Evolutionary conservation across 1,140 invertebrate species (phyloP).

Genomic region (Arion vulgaris): DNA sequence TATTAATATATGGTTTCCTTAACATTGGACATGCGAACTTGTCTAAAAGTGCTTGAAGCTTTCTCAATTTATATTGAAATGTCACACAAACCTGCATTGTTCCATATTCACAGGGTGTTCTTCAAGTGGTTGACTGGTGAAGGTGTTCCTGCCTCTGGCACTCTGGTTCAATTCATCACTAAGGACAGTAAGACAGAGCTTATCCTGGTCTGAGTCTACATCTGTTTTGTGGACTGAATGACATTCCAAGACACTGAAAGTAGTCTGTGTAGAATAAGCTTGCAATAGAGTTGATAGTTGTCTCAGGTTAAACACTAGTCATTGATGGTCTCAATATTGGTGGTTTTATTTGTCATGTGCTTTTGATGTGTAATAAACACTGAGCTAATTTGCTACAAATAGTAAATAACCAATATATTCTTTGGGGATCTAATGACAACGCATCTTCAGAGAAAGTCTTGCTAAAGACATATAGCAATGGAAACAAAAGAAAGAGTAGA

Average conservation of each 20-base stretch:
- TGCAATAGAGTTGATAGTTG: no score
- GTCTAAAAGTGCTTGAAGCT: background rate
- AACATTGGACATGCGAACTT: background rate
- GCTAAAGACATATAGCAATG: no score
- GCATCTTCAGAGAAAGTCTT: no score
- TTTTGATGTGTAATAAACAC: no score
- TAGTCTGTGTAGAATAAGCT: no score
- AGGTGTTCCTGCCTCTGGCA: slow-evolving; percentile 87
- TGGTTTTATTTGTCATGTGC: no score
- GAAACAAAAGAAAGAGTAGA: no score
- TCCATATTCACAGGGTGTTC: slow-evolving; percentile 76
- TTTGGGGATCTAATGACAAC: no score
- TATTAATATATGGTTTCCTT: background rate
- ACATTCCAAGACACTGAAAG: background rate
- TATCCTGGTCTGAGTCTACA: slow-evolving; percentile 33
- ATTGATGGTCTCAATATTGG: no score
- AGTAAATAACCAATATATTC: no score
- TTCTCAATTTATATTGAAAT: background rate
- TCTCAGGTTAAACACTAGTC: no score
- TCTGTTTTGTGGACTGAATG: background rate
- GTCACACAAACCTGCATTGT: background rate
- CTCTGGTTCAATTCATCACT: slow-evolving; percentile 91
- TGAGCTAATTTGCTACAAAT: no score
- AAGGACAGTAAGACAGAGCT: slow-evolving; percentile 82
- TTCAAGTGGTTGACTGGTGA: slow-evolving; percentile 82